Conservation (phyloP, 2,797 vertebrate species). For the Enteromius trimaculatus region DNA sequence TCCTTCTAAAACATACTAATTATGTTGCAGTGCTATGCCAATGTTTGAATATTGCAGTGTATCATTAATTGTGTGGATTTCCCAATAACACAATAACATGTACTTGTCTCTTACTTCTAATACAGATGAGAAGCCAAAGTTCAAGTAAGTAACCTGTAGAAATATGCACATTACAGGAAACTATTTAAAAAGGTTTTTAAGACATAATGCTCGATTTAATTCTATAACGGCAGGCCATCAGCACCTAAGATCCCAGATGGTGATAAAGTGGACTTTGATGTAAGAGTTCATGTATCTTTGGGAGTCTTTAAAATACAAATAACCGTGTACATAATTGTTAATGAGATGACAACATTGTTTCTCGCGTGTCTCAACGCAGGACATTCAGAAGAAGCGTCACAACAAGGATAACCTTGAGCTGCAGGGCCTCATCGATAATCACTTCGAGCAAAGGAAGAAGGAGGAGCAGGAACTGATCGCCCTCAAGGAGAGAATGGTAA, state of each 20-base stretch:
- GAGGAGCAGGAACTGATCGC: conserved; percentile 94
- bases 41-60: conserved; percentile 41
- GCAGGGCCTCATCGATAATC: conserved; percentile 92
- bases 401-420: conserved; percentile 97
- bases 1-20: conserved; percentile 32
- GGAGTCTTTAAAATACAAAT: neutral
- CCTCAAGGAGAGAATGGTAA: conserved; percentile 93
- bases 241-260: conserved; percentile 97
- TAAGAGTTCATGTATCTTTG: conserved; percentile 72
- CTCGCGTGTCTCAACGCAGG: conserved; percentile 72
- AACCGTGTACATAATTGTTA: no score
- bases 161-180: neutral
- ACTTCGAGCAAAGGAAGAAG: conserved; percentile 94
- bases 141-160: conserved; percentile 82
- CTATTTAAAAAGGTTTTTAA: neutral
- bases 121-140: conserved; percentile 94
- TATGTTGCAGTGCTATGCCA: conserved; percentile 34
- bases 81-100: conserved; percentile 62
- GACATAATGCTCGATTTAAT: neutral
- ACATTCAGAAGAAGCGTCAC: conserved; percentile 98
- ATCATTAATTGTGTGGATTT: conserved; percentile 34
- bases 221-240: conserved; percentile 74
- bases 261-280: conserved; percentile 99
- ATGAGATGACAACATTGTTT: neutral
- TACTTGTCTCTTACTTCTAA: conserved; percentile 60